Percentiles rank a stretch among this genome's conserved stretches.
phyloP scores from a whole-genome alignment of 2,888 invertebrate genomes.

The Meandrusa payeni region DNA sequence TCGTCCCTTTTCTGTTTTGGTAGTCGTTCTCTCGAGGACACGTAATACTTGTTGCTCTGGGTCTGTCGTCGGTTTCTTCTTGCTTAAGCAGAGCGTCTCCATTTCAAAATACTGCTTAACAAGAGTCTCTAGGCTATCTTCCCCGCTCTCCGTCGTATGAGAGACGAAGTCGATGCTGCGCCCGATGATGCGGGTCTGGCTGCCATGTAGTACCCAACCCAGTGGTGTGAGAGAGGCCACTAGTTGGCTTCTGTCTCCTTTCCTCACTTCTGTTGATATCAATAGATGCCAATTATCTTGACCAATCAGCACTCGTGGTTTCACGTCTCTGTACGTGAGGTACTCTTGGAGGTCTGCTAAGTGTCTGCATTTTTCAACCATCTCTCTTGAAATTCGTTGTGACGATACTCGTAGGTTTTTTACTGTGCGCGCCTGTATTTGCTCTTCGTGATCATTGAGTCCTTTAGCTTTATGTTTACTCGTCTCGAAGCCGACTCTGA shows the following conservation, averaged over 20 bases:
- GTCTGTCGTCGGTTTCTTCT: conserved; percentile 6
- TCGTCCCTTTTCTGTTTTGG: conserved; percentile 3
- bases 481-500: conserved; percentile 34
- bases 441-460: neutral
- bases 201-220: conserved; percentile 25
- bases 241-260: conserved; percentile 11
- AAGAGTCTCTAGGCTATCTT: neutral
- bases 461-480: conserved; percentile 28
- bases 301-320: conserved; percentile 13
- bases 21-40: neutral
- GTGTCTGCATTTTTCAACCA: neutral
- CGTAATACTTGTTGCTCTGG: conserved; percentile 6
- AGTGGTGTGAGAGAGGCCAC: conserved; percentile 24
- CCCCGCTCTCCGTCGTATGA: neutral
- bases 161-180: neutral
- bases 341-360: neutral
- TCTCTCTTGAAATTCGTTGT: neutral
- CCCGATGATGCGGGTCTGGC: neutral
- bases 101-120: neutral
- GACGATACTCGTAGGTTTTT: too few relatives aligned
- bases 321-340: neutral
- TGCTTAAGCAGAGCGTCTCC: neutral
- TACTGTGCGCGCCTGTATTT: too few relatives aligned
- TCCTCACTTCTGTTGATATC: conserved; percentile 5
- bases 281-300: conserved; percentile 26